Conservation (phyloP, 2,113 vertebrate genomes). For the Acrocephalus arundinaceus region DNA sequence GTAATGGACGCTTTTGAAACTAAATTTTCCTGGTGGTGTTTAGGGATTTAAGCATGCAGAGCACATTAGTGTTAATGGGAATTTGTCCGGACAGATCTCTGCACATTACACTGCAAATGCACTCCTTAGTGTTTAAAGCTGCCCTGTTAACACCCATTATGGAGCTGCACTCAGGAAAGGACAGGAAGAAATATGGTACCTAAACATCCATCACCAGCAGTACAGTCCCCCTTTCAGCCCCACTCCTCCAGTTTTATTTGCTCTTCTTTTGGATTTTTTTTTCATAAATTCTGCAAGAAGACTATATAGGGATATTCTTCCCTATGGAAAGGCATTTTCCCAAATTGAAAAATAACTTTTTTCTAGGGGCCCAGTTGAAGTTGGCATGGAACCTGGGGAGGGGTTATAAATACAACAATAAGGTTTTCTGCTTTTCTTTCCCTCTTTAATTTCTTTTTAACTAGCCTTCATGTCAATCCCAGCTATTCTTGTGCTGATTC, state of each 20-base stretch:
- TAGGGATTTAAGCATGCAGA: slow-evolving; percentile 28
- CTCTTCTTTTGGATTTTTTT: no score
- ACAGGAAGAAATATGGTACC: neutral
- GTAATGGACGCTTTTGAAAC: slow-evolving; percentile 1
- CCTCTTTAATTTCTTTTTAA: neutral
- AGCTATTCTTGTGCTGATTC: neutral
- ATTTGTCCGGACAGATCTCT: slow-evolving; percentile 33
- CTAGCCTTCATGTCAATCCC: neutral
- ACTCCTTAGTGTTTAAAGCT: slow-evolving; percentile 38
- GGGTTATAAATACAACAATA: neutral
- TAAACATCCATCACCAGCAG: neutral
- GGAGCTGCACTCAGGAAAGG: neutral
- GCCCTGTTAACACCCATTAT: slow-evolving; percentile 48
- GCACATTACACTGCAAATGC: neutral
- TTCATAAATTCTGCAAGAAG: neutral
- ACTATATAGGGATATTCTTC: neutral
- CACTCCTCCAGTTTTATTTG: neutral
- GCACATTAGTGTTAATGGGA: slow-evolving; percentile 12
- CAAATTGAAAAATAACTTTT: neutral
- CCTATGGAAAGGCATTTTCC: neutral
- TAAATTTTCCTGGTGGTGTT: slow-evolving; percentile 20
- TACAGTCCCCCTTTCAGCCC: neutral
- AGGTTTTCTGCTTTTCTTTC: neutral
- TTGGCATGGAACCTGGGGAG: neutral
- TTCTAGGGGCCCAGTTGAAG: neutral